These are phyloP conservation scores for Gobius niger DNA, from an alignment of 2,113 vertebrate genomes.

Conservation along the genomic window DNA sequence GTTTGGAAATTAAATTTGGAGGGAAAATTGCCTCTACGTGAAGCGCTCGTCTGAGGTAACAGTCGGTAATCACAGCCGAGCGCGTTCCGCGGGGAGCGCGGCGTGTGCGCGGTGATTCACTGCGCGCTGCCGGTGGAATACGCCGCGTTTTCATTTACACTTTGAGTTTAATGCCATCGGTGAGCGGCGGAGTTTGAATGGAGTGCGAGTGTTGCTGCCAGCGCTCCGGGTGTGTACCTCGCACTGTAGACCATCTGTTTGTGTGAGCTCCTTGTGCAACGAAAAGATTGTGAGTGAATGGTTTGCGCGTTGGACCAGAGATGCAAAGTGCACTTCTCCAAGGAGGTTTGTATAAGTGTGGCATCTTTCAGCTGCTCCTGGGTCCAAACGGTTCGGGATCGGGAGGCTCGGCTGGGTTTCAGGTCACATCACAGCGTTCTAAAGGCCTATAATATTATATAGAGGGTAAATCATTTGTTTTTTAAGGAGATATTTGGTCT, in stretches of 20 bases:
- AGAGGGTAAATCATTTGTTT: no score
- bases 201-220: background rate
- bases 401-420: no score
- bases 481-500: no score
- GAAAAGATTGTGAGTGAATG: no score
- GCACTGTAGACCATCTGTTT: background rate
- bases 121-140: background rate
- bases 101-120: conserved; percentile 16
- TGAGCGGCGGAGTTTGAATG: background rate
- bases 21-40: conserved; percentile 26
- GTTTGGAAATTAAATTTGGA: conserved; percentile 39
- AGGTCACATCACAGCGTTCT: no score
- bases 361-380: no score
- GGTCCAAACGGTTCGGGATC: no score
- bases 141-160: background rate
- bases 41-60: conserved; percentile 17
- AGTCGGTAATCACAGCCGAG: conserved; percentile 32
- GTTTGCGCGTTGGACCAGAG: background rate
- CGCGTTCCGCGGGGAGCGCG: conserved; percentile 9
- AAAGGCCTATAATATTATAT: no score
- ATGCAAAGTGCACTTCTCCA: background rate
- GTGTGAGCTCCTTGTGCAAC: no score
- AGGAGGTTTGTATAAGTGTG: no score
- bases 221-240: background rate
- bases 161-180: background rate